Conservation (phyloP, 2,113 vertebrate genomes). For the Cyprinodon brontotheroides region DNA sequence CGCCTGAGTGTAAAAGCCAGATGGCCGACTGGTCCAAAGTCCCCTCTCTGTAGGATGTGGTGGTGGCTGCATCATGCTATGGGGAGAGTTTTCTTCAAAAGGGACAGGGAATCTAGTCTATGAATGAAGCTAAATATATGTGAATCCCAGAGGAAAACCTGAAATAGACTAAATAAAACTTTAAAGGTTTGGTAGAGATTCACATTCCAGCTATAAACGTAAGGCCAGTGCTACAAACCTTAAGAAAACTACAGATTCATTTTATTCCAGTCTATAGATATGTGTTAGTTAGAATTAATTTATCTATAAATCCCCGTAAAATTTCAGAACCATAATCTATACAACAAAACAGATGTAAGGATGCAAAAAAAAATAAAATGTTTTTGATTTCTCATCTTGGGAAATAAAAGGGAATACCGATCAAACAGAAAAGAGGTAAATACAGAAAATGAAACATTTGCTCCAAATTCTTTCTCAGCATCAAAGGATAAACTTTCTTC, state of each 20-base stretch:
- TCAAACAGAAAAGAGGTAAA: slow-evolving; percentile 6
- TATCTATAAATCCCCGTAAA: background rate
- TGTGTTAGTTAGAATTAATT: background rate
- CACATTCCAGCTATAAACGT: background rate
- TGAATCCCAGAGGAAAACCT: background rate
- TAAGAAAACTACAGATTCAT: background rate
- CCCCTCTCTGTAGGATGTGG: too few relatives aligned
- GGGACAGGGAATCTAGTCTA: too few relatives aligned
- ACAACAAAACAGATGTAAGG: too few relatives aligned
- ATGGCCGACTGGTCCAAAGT: too few relatives aligned
- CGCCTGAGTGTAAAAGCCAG: too few relatives aligned
- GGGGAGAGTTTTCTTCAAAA: too few relatives aligned
- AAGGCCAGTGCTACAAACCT: too few relatives aligned
- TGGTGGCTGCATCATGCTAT: too few relatives aligned
- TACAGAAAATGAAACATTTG: background rate
- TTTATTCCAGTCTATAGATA: background rate
- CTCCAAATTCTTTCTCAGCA: background rate
- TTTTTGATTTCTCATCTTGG: slow-evolving; percentile 4
- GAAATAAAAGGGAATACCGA: background rate
- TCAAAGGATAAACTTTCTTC: slow-evolving; percentile 19
- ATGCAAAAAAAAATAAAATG: slow-evolving; percentile 12
- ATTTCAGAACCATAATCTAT: background rate
- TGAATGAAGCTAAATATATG: background rate
- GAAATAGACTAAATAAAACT: background rate
- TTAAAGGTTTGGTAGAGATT: background rate